Evolutionary conservation across 2,888 invertebrate species (phyloP).

Genomic region (Xanthia icteritia): DNA sequence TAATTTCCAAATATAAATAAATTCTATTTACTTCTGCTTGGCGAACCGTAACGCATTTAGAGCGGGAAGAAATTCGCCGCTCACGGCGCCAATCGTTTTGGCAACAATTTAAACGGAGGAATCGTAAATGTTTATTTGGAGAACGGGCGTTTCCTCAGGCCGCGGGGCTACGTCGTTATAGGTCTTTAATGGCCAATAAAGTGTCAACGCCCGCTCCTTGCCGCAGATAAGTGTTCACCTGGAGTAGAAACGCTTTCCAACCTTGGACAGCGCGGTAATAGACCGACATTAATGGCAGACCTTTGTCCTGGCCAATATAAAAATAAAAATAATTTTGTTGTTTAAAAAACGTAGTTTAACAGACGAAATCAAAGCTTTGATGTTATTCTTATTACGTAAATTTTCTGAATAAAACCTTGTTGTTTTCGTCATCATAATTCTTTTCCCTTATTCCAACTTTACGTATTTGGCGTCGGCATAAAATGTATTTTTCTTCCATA

Average conservation of each 20-base stretch:
- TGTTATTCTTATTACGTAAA: slow-evolving; percentile 19
- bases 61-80: slow-evolving; percentile 79
- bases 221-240: slow-evolving; percentile 83
- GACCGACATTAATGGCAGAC: slow-evolving; percentile 45
- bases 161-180: slow-evolving; percentile 85
- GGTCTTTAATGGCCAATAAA: slow-evolving; percentile 89
- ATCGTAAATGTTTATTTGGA: slow-evolving; percentile 89
- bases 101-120: slow-evolving; percentile 87
- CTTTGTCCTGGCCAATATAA: slow-evolving; percentile 33
- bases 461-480: too few species aligned
- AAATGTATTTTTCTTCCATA: too few species aligned
- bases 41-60: slow-evolving; percentile 86
- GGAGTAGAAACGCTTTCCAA: slow-evolving; percentile 71
- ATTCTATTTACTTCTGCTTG: slow-evolving; percentile 87
- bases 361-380: slow-evolving; percentile 27
- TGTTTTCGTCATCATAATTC: background rate
- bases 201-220: slow-evolving; percentile 83
- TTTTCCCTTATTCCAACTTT: too few species aligned
- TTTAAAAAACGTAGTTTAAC: slow-evolving; percentile 24
- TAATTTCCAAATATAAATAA: slow-evolving; percentile 88
- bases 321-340: slow-evolving; percentile 43
- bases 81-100: slow-evolving; percentile 85
- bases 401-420: slow-evolving; percentile 30
- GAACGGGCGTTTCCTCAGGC: slow-evolving; percentile 80
- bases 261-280: slow-evolving; percentile 47